Percentiles rank a stretch among this genome's conserved stretches.
Conservation (phyloP, 2,888 invertebrate genomes). For the Venustoraphidia nigricollis region DNA sequence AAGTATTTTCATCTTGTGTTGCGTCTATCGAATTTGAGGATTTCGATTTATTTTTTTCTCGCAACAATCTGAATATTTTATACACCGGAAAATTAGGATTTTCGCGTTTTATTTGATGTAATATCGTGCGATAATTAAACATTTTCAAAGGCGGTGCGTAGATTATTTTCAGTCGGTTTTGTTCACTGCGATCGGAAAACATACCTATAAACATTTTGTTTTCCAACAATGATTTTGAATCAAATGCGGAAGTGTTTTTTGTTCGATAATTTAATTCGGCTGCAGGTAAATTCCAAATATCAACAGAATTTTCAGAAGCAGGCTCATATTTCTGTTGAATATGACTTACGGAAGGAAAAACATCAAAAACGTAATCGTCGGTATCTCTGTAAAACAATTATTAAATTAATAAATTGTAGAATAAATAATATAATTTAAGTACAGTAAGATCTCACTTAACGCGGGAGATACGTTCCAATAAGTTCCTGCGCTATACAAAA, state of each 20-base stretch:
- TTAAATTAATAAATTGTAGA: too few species aligned
- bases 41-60: slow-evolving; percentile 25
- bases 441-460: too few species aligned
- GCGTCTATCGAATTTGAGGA: too few species aligned
- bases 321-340: slow-evolving; percentile 34
- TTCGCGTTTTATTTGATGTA: slow-evolving; percentile 37
- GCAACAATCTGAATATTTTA: slow-evolving; percentile 43
- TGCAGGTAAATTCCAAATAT: slow-evolving; percentile 24
- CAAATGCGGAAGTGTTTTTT: slow-evolving; percentile 1
- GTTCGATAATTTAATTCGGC: slow-evolving; percentile 13
- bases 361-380: too few species aligned
- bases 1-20: too few species aligned
- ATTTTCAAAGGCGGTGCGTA: too few species aligned
- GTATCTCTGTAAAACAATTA: too few species aligned
- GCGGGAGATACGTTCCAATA: too few species aligned
- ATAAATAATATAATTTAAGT: too few species aligned
- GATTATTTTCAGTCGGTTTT: too few species aligned
- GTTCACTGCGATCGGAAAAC: slow-evolving; percentile 4
- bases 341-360: slow-evolving; percentile 49
- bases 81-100: slow-evolving; percentile 50
- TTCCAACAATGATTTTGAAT: slow-evolving; percentile 4
- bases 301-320: slow-evolving; percentile 2
- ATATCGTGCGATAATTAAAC: slow-evolving; percentile 17
- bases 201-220: slow-evolving; percentile 9
- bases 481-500: too few species aligned